A percentile compares a stretch with the other conserved stretches of the same genome.
phyloP scores from a whole-genome alignment of 1,140 invertebrate genomes.

The Neodiprion fabricii region DNA sequence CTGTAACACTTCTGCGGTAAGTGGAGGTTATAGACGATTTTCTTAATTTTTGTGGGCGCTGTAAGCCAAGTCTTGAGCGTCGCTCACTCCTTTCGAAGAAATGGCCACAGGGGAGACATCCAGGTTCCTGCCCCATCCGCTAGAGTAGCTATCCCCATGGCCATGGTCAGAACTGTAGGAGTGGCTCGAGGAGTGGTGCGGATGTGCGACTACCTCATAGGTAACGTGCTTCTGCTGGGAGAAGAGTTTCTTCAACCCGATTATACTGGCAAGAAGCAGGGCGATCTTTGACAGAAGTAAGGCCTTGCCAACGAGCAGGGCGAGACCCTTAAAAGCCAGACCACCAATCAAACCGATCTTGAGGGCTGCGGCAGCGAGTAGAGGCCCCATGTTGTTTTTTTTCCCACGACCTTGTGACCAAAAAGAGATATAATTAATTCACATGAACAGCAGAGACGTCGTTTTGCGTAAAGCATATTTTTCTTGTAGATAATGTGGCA shows the following conservation, averaged over 20 bases:
- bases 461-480: background rate
- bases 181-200: conserved; percentile 66
- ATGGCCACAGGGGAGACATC: conserved; percentile 57
- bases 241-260: conserved; percentile 83
- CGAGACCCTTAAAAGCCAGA: conserved; percentile 79
- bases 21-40: background rate
- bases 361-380: conserved; percentile 77
- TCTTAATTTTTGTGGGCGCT: conserved; percentile 62
- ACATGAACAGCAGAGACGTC: background rate
- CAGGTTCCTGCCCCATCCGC: conserved; percentile 68
- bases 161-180: conserved; percentile 54
- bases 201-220: conserved; percentile 75
- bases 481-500: background rate
- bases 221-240: conserved; percentile 76
- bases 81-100: conserved; percentile 50
- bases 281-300: conserved; percentile 83
- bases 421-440: background rate
- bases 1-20: too few species aligned
- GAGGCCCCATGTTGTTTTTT: conserved; percentile 77
- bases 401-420: conserved; percentile 66
- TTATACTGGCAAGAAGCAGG: conserved; percentile 76
- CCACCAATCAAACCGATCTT: conserved; percentile 82
- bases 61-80: conserved; percentile 71
- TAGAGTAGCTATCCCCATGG: conserved; percentile 63
- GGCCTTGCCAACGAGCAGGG: conserved; percentile 83